These are phyloP conservation scores for Dendrolimus pini DNA, from an alignment of 2,888 invertebrate genomes.

Conservation along the genomic window DNA sequence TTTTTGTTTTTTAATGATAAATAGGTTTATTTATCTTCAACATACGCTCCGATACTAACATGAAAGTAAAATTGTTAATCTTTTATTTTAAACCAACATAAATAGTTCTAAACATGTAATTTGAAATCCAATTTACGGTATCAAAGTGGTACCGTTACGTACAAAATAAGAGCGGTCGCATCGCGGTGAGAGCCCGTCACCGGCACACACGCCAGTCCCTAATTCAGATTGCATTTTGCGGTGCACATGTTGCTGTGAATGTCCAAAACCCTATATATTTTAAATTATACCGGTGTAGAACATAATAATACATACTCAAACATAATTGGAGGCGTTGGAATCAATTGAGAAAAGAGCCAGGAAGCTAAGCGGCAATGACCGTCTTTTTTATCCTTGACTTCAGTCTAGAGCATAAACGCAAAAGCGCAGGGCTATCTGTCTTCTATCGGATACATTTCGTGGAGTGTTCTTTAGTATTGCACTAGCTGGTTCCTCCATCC, in stretches of 20 bases:
- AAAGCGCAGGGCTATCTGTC: too few relatives aligned
- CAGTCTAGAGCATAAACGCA: too few relatives aligned
- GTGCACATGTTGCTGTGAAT: conserved; percentile 6
- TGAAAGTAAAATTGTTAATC: not conserved
- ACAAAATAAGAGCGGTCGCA: not conserved
- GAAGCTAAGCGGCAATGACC: too few relatives aligned
- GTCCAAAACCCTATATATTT: not conserved
- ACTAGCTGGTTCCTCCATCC: too few relatives aligned
- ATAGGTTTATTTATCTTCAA: too few relatives aligned
- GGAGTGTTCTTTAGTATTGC: too few relatives aligned
- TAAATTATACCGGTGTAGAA: not conserved
- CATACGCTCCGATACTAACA: not conserved
- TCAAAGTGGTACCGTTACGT: not conserved
- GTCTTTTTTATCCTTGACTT: too few relatives aligned
- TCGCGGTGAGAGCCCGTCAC: conserved; percentile 2
- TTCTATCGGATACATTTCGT: too few relatives aligned
- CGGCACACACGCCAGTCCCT: conserved; percentile 25
- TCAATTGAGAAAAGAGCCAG: too few relatives aligned
- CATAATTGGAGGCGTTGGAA: too few relatives aligned
- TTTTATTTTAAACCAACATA: not conserved
- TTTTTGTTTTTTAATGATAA: too few relatives aligned
- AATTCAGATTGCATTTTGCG: conserved; percentile 42
- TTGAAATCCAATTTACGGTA: not conserved
- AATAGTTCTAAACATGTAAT: not conserved
- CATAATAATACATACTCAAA: too few relatives aligned